Evolutionary conservation across 2,888 invertebrate genomes (phyloP), one percentile per base, ranked within the genome.

Genomic region (Limnephilus lunatus): DNA sequence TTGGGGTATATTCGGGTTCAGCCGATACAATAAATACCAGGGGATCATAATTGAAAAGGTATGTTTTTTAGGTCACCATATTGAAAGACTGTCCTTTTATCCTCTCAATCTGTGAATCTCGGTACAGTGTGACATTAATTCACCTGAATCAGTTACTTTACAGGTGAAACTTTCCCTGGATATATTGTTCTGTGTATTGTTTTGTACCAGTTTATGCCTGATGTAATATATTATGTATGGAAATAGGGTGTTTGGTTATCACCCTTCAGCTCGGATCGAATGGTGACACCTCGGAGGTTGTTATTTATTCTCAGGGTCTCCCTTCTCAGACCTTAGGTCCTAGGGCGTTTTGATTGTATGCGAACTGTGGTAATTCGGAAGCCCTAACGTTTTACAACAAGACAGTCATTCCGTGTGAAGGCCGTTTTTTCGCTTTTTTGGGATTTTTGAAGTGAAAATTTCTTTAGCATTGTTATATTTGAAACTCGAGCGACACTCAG

Each of bases 41-140:
- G 68, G 68, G 68, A 68, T 68, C 68, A 68, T 68, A 68, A 68
- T 68, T 68, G 68, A 68, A 68, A 68, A n/a, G 68, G n/a, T 68
- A 68, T 68, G 68, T 68, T 68, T 68, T 68, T 25, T 25, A 68
- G 68, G 68, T 68, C 68, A 25, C 7, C 25, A 7, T 68, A 25
- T 68, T 68, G 68, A 68, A 25, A 68, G 25, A n/a, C 68, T 68
- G 68, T 3, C n/a, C 68, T 9, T n/a, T 25, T 53, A 53, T 53
- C 9, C 25, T 9, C 25, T n/a, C n/a, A 25, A n/a, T n/a, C 68
- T 68, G 9, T 2, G 68, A 68, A 68, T 68, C 68, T 68, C 68
- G 68, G 68, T 9, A 11, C 68, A 68, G 68, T 68, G 68, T 68
- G 68, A 68, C 68, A 11, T 68, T 68, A 25, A 68, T 68, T 25